These are phyloP conservation scores for Lordiphosa collinella DNA, from an alignment of 1,140 invertebrate species.

Conservation along the genomic window DNA sequence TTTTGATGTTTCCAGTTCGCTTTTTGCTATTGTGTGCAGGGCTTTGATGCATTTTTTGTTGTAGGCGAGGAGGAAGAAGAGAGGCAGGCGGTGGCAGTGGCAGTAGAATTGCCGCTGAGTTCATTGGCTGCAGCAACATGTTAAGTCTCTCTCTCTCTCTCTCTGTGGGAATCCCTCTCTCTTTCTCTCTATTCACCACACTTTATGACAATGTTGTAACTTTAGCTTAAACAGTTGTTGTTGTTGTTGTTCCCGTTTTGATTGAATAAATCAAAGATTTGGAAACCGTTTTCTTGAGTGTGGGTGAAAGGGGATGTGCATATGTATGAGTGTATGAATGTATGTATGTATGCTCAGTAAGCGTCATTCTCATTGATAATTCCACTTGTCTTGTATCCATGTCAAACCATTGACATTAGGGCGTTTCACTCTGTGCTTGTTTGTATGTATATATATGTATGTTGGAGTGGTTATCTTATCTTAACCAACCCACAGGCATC, in stretches of 20 bases:
- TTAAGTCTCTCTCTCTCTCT: slow-evolving; percentile 14
- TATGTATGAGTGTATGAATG: neutral
- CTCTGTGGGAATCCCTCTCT: neutral
- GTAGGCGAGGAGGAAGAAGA: neutral
- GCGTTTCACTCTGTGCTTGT: no score
- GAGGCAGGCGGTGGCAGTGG: neutral
- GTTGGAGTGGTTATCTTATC: no score
- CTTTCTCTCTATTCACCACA: slow-evolving; percentile 24
- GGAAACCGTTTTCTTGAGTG: slow-evolving; percentile 21
- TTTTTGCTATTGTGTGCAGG: slow-evolving; percentile 4
- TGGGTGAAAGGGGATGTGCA: neutral
- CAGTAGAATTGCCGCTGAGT: slow-evolving; percentile 10
- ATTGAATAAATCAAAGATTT: slow-evolving; percentile 44
- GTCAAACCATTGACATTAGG: slow-evolving; percentile 6
- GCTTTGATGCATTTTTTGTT: slow-evolving; percentile 1
- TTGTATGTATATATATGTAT: no score
- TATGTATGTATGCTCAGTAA: no score
- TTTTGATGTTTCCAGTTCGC: slow-evolving; percentile 12
- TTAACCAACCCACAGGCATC: no score
- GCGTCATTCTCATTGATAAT: slow-evolving; percentile 30
- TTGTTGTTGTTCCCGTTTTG: slow-evolving; percentile 24
- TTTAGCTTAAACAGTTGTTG: slow-evolving; percentile 23
- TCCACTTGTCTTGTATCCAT: slow-evolving; percentile 34
- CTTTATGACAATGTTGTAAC: slow-evolving; percentile 31
- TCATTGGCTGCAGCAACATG: slow-evolving; percentile 25